Evolutionary conservation across 1,140 invertebrate genomes (phyloP).

Genomic region (Leptinotarsa texana): DNA sequence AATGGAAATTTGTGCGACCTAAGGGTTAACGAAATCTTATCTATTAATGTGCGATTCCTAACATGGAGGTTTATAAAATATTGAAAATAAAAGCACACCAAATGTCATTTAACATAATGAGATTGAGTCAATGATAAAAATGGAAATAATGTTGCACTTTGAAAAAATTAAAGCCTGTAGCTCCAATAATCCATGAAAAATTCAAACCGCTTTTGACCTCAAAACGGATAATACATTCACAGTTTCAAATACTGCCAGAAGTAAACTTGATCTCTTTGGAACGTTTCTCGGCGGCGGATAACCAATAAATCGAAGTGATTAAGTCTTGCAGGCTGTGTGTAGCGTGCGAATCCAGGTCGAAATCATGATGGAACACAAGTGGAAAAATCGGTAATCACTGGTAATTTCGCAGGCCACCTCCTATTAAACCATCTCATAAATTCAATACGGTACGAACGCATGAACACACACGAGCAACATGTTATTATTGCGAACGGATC

Average conservation of each 20-base stretch:
- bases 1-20: too few relatives aligned
- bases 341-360: conserved; percentile 38
- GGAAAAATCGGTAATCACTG: conserved; percentile 36
- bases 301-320: not conserved
- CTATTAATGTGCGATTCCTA: too few relatives aligned
- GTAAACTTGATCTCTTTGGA: not conserved
- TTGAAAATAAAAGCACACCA: too few relatives aligned
- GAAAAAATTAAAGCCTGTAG: too few relatives aligned
- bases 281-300: not conserved
- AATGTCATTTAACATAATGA: too few relatives aligned
- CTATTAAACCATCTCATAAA: conserved; percentile 36
- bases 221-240: too few relatives aligned
- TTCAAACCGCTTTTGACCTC: too few relatives aligned
- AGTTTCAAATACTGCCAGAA: not conserved
- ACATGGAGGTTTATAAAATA: too few relatives aligned
- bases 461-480: conserved; percentile 32
- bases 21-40: too few relatives aligned
- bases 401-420: conserved; percentile 40
- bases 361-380: conserved; percentile 32
- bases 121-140: too few relatives aligned
- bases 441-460: conserved; percentile 28
- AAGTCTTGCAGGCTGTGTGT: conserved; percentile 8
- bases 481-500: conserved; percentile 23
- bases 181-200: too few relatives aligned
- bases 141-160: too few relatives aligned